Conservation (phyloP, 2,888 invertebrate species). For the Odontocerum albicorne region DNA sequence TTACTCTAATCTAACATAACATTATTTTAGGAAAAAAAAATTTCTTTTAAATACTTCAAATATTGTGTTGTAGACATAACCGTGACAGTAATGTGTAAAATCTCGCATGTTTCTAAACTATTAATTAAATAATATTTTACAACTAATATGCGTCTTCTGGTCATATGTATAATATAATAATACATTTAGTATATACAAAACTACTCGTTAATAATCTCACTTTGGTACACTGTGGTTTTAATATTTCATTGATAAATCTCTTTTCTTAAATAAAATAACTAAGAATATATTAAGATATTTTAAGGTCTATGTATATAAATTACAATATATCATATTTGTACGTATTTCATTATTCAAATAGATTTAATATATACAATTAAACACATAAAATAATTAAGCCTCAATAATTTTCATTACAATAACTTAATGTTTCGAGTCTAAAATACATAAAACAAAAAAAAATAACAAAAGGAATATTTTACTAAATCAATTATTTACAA, state of each 20-base stretch:
- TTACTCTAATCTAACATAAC: no score
- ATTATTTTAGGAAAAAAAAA: no score
- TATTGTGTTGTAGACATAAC: no score
- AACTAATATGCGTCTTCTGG: background rate
- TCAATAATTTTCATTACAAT: background rate
- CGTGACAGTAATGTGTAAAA: no score
- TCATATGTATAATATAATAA: background rate
- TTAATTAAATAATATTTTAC: background rate
- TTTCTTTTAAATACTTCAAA: no score
- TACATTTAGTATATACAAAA: background rate
- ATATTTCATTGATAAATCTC: conserved; percentile 4
- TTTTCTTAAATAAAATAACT: conserved; percentile 1
- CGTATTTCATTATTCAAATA: conserved; percentile 6
- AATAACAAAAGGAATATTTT: background rate
- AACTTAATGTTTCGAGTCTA: background rate
- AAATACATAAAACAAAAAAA: no score
- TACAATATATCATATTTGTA: conserved; percentile 14
- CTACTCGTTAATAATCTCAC: conserved; percentile 57
- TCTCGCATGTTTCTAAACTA: no score
- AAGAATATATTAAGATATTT: background rate
- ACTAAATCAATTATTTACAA: background rate
- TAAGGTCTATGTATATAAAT: conserved; percentile 1
- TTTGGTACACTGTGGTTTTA: conserved; percentile 60
- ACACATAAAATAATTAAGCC: background rate
- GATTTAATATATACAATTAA: background rate